Conservation (phyloP, 2,797 vertebrate species). For the Aeoliscus strigatus region DNA sequence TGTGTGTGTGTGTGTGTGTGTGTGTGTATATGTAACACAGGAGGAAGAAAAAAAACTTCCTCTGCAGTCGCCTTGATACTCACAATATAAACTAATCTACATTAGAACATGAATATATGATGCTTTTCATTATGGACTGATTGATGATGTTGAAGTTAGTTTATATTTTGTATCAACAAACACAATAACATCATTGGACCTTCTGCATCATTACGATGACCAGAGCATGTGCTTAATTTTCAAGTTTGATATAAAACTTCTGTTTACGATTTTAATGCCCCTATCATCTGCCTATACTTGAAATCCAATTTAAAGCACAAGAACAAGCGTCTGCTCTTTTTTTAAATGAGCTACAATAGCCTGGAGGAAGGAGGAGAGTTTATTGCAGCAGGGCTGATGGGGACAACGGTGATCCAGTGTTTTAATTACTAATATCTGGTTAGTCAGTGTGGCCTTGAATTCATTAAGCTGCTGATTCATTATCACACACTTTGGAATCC, state of each 20-base stretch:
- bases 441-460: conserved; percentile 27
- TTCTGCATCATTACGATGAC: neutral
- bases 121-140: too few relatives aligned
- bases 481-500: conserved; percentile 6
- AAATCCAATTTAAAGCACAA: conserved; percentile 30
- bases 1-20: too few relatives aligned
- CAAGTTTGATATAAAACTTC: too few relatives aligned
- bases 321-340: conserved; percentile 29
- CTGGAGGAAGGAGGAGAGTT: conserved; percentile 21
- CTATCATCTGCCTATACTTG: conserved; percentile 17
- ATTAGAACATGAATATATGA: too few relatives aligned
- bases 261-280: neutral
- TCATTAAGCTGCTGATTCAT: conserved; percentile 27
- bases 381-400: conserved; percentile 44
- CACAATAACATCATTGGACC: neutral
- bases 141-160: too few relatives aligned
- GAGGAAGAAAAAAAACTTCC: too few relatives aligned
- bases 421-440: conserved; percentile 50
- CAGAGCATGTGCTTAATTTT: neutral
- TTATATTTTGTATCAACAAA: too few relatives aligned
- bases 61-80: too few relatives aligned
- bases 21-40: too few relatives aligned
- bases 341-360: conserved; percentile 36
- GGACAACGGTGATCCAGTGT: conserved; percentile 37
- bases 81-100: too few relatives aligned